Percentiles rank a stretch among this genome's conserved stretches.
Evolutionary conservation across 2,888 invertebrate species (phyloP).

Genomic region (Eupithecia inturbata): DNA sequence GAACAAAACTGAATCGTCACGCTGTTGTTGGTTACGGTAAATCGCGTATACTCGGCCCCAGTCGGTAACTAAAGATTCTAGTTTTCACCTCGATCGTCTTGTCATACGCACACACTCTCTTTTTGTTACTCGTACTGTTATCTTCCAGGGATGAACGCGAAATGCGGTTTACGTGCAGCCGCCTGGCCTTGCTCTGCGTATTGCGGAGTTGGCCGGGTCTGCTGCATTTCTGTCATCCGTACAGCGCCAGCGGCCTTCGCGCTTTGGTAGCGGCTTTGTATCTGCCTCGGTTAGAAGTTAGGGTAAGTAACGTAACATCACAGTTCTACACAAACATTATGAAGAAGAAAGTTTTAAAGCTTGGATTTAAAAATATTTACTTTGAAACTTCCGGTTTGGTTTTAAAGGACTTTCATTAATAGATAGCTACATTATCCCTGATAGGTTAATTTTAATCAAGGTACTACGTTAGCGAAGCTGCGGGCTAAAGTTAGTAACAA

Average conservation of each 20-base stretch:
- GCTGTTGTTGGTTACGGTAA: not conserved
- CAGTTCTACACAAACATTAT: not conserved
- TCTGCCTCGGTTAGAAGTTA: constrained; percentile 94
- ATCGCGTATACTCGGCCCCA: not conserved
- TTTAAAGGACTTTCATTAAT: not conserved
- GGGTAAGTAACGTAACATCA: constrained; percentile 85
- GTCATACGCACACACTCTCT: no score
- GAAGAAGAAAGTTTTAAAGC: not conserved
- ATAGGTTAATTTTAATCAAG: no score
- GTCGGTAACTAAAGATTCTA: not conserved
- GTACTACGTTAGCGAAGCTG: no score
- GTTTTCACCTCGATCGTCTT: not conserved
- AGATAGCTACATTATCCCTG: no score
- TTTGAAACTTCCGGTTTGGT: not conserved
- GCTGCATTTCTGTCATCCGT: constrained; percentile 93
- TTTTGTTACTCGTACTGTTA: not conserved
- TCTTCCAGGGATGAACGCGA: constrained; percentile 88
- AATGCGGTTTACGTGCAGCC: constrained; percentile 92
- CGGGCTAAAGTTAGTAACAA: no score
- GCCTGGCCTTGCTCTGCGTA: constrained; percentile 92
- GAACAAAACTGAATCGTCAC: not conserved
- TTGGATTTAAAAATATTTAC: not conserved
- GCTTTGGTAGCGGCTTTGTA: constrained; percentile 92
- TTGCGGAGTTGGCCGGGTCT: constrained; percentile 96
- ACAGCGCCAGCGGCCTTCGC: constrained; percentile 88